Percentiles rank a stretch among this genome's conserved stretches.
Evolutionary conservation across 1,140 invertebrate species (phyloP).

Genomic region (Magallana angulata): DNA sequence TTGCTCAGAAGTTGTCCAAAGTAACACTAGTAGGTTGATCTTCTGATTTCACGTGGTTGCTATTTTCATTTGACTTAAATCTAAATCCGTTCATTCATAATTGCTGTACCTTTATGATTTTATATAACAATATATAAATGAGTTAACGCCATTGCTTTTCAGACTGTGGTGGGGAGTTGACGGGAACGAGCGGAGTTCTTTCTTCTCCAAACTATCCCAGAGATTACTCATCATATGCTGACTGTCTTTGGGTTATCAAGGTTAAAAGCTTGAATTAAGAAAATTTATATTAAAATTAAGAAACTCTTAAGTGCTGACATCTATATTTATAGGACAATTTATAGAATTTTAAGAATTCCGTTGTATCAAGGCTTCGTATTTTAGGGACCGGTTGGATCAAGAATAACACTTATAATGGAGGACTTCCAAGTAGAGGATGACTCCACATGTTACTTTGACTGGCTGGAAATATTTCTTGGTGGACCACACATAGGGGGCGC

Average conservation of each 20-base stretch:
- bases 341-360: not conserved
- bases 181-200: conserved; percentile 38
- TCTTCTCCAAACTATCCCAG: conserved; percentile 50
- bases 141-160: not conserved
- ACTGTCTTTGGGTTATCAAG: conserved; percentile 62
- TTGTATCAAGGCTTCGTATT: not conserved
- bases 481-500: conserved; percentile 58
- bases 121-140: too few relatives aligned
- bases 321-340: not conserved
- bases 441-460: conserved; percentile 57
- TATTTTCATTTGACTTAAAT: too few relatives aligned
- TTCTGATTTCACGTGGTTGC: not conserved
- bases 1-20: conserved; percentile 56
- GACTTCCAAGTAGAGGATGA: conserved; percentile 56
- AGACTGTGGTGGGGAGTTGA: conserved; percentile 61
- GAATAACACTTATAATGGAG: conserved; percentile 48
- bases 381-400: conserved; percentile 50
- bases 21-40: conserved; percentile 48
- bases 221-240: conserved; percentile 38
- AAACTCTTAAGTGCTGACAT: not conserved
- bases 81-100: too few relatives aligned
- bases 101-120: too few relatives aligned
- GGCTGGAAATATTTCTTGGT: conserved; percentile 53
- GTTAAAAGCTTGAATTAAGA: conserved; percentile 20
- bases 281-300: too few relatives aligned